Base-by-base conservation (phyloP, 2,888 invertebrate genomes). In the Spialia ferax region DNA sequence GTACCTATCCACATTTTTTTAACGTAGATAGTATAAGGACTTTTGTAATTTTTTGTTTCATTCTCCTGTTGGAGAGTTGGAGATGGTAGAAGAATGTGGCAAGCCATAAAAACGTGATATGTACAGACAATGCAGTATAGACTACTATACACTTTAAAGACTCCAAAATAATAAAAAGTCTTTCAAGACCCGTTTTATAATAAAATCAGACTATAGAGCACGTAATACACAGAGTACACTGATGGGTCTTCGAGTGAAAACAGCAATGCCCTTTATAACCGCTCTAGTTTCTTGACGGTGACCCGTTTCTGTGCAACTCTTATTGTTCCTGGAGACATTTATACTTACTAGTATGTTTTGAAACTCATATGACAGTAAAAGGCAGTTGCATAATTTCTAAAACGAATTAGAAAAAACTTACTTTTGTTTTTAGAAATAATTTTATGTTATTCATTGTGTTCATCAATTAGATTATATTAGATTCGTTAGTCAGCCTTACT, bases 281-380 rank as follows among this genome's bases (percentile, higher is more conserved):
- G 57, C 23, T 56, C 64, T 23, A 57, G 45, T 50, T 64, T 35
- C 57, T 57, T 50, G 22, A 32, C 22, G 48, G 18, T 48, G 63
- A 57, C 64, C 64, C 15, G 57, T 57, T 64, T 64, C 23, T 48
- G 48, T 11, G 45, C 55, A 20, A 29, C 29, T 32, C 61, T 45
- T 35, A 50, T 57, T 64, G 64, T 57, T 32, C 45, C 26, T 11
- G 22, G n/a, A 18, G 11, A 11, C 52, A 0, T n/a, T 54, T 20
- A 38, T 20, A 23, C 15, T 22, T 52, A 7, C 52, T 7, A 5
- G 2, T 22, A 29, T 29, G 54, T 42, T 26, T 52, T 18, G 32
- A 35, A 48, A 64, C 48, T 35, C 20, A 63, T 52, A 63, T 63
- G 38, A 42, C 38, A 22, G 32, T 26, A 35, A 8, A 15, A 29